Evolutionary conservation across 1,140 invertebrate species (phyloP).

Genomic region (Metopolophium dirhodum): DNA sequence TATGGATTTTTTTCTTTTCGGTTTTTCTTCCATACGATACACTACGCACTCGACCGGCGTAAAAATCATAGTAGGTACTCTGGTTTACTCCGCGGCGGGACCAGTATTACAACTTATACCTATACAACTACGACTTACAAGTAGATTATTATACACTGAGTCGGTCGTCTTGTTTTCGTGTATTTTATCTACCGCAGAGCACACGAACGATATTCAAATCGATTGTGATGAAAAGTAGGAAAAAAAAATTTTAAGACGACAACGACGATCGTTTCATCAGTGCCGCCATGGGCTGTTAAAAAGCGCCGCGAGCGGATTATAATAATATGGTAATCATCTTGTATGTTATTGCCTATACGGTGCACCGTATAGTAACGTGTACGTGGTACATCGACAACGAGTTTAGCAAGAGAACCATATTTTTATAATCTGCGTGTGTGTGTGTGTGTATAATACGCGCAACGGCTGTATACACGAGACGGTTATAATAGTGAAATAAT

Average conservation of each 20-base stretch:
- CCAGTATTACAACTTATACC: background rate
- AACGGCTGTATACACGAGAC: background rate
- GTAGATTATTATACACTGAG: background rate
- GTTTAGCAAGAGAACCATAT: background rate
- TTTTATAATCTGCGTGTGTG: background rate
- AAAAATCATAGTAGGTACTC: background rate
- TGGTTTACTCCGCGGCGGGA: background rate
- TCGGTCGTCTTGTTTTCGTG: background rate
- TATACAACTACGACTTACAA: background rate
- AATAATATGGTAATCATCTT: conserved; percentile 2
- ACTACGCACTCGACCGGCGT: background rate
- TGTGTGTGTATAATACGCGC: background rate
- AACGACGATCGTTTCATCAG: conserved; percentile 31
- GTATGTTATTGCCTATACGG: background rate
- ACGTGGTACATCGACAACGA: background rate
- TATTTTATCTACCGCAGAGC: conserved; percentile 16
- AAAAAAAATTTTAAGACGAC: background rate
- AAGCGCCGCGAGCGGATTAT: background rate
- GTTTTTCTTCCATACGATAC: background rate
- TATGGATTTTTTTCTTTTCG: conserved; percentile 33
- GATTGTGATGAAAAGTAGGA: conserved; percentile 42
- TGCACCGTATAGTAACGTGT: background rate
- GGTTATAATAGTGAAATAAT: background rate
- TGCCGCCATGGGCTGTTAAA: conserved; percentile 42
- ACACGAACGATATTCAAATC: conserved; percentile 39